A percentile compares a stretch with the other conserved stretches of the same genome.
These are phyloP conservation scores for Brachyistius frenatus DNA, from an alignment of 2,113 vertebrate genomes.

Conservation along the genomic window DNA sequence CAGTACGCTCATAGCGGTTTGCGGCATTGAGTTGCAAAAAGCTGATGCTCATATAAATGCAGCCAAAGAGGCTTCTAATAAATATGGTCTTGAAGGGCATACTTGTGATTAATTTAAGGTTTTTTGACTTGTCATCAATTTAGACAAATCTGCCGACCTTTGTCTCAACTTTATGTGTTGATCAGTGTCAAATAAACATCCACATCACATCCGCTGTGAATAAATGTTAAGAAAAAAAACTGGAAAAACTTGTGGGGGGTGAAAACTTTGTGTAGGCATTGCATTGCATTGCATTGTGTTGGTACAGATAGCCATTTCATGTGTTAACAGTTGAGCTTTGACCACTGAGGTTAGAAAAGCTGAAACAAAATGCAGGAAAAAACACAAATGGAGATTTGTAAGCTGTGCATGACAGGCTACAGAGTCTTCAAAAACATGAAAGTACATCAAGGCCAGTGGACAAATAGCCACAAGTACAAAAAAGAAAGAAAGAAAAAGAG, in stretches of 20 bases:
- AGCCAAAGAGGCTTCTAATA: neutral
- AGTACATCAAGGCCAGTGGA: slow-evolving; percentile 56
- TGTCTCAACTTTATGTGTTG: slow-evolving; percentile 7
- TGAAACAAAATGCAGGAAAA: slow-evolving; percentile 30
- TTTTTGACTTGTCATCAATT: neutral
- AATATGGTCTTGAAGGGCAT: neutral
- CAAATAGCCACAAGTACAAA: slow-evolving; percentile 40
- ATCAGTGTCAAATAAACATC: slow-evolving; percentile 17
- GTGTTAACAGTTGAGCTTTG: slow-evolving; percentile 49
- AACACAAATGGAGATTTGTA: slow-evolving; percentile 22
- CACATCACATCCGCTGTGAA: slow-evolving; percentile 33
- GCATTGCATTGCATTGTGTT: slow-evolving; percentile 83
- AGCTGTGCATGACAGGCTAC: slow-evolving; percentile 33
- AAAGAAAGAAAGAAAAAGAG: slow-evolving; percentile 50
- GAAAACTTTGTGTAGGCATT: slow-evolving; percentile 53
- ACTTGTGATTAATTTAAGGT: neutral
- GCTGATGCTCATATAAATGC: neutral
- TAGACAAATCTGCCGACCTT: neutral
- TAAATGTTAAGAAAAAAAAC: slow-evolving; percentile 31
- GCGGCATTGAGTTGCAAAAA: neutral
- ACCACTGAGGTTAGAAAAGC: slow-evolving; percentile 57
- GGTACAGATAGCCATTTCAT: slow-evolving; percentile 61
- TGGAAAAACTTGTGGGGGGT: slow-evolving; percentile 10
- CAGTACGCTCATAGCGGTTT: slow-evolving; percentile 7
- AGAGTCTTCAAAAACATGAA: slow-evolving; percentile 28